phyloP scores from a whole-genome alignment of 2,888 invertebrate genomes.

The Lycaena phlaeas region DNA sequence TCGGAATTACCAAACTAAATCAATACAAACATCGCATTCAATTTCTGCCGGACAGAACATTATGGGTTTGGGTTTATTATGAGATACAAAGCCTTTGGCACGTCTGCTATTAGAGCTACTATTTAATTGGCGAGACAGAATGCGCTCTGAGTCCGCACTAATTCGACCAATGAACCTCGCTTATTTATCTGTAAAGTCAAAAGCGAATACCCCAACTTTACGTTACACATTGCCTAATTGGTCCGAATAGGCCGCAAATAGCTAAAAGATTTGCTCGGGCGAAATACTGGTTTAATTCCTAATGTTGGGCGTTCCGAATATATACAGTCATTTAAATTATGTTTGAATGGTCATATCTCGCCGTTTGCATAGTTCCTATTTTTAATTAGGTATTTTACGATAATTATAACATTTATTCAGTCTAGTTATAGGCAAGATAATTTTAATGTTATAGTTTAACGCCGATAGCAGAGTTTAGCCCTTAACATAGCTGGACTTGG shows the following conservation, averaged over 20 bases:
- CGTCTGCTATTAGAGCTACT: constrained; percentile 34
- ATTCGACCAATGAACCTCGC: constrained; percentile 25
- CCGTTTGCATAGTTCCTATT: no score
- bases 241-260: background rate
- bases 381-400: no score
- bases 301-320: no score
- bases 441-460: no score
- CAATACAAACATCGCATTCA: constrained; percentile 27
- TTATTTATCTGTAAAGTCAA: constrained; percentile 19
- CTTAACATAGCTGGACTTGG: no score
- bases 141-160: constrained; percentile 21
- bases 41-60: constrained; percentile 22
- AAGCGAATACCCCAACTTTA: constrained; percentile 13
- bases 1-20: constrained; percentile 4
- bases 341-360: no score
- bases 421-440: no score
- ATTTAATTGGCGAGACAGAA: constrained; percentile 43
- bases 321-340: no score
- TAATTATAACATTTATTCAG: no score
- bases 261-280: background rate
- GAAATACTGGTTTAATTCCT: no score
- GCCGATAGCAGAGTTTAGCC: no score
- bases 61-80: constrained; percentile 35
- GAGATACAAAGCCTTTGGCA: constrained; percentile 44
- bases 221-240: constrained; percentile 2